Evolutionary conservation across 1,140 invertebrate species (phyloP), one percentile per base, ranked within the genome.

Genomic region (Triops cancriformis): DNA sequence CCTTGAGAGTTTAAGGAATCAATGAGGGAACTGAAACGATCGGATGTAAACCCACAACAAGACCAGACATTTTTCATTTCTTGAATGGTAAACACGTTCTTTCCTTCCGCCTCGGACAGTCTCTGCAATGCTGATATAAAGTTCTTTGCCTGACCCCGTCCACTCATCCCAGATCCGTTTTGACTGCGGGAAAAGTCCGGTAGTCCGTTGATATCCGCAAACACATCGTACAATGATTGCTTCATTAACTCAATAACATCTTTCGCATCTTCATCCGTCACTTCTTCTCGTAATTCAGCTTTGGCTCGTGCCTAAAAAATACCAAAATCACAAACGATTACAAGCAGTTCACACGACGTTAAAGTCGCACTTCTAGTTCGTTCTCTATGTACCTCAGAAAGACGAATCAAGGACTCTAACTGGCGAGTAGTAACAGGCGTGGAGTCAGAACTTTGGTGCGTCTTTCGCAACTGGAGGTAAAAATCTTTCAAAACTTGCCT

Each of bases 191-290:
- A 88, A 81, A 92, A 89, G 82, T 92, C 89, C 76, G 93, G 84
- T 41, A 87, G 85, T 0, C 91, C 89, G 84, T 88, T 87, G 80
- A 91, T 90, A 84, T 93, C 90, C 28, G 88, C 87, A 80, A 90
- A 91, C 10, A 91, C 91, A 82, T 95, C 91, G 26, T 90, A 86
- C 82, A 97, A 87, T 82, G 93, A 94, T 82, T 91, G 89, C 80
- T 91, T 90, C 83, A 97, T 89, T 75, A 98, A 88, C 82, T 95
- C 91, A 26, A 98, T 88, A 26, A 97, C 90, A 83, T 98, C 94
- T 77, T 88, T 84, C 5, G 95, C 96, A 87, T 98, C 95, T 76
- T 88, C 81, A 77, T 85, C 87, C 9, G 91, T 94, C 1, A 92
- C 94, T 83, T 90, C 88, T 84, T 92, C 91, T 79, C 94, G 85